A percentile compares a stretch with the other conserved stretches of the same genome.
Conservation (phyloP, 2,797 vertebrate genomes). For the Paguma larvata region DNA sequence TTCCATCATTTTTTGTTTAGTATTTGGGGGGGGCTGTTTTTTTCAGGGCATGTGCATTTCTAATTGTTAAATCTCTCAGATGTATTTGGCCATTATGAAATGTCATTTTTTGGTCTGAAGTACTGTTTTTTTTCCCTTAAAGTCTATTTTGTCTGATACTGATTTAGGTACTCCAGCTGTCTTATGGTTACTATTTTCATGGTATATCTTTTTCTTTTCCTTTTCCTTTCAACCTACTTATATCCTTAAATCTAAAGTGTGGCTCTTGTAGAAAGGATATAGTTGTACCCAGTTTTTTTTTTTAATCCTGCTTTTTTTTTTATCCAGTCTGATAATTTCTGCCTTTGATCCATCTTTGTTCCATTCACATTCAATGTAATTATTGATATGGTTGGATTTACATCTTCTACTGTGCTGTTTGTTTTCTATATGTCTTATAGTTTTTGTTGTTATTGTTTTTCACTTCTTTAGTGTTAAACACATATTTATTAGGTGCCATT, state of each 20-base stretch:
- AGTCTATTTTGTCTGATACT: constrained; percentile 9
- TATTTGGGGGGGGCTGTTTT: neutral
- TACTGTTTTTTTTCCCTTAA: neutral
- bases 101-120: neutral
- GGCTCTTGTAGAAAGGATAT: neutral
- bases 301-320: neutral
- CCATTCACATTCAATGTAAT: constrained; percentile 4
- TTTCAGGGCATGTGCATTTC: neutral
- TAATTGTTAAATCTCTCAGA: neutral
- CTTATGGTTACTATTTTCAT: neutral
- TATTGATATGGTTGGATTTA: constrained; percentile 26
- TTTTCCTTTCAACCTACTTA: constrained; percentile 15
- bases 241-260: constrained; percentile 23
- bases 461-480: constrained; percentile 30
- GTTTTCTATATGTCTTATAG: neutral
- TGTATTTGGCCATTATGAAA: neutral
- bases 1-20: constrained; percentile 7
- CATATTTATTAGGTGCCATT: constrained; percentile 25
- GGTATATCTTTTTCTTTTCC: constrained; percentile 3
- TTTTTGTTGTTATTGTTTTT: constrained; percentile 7
- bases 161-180: neutral
- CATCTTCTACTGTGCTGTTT: neutral
- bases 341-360: constrained; percentile 24
- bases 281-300: constrained; percentile 1
- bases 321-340: constrained; percentile 34